A percentile compares a stretch with the other conserved stretches of the same genome.
Evolutionary conservation across 2,888 invertebrate species (phyloP).

Genomic region (Oscheius myriophilus): DNA sequence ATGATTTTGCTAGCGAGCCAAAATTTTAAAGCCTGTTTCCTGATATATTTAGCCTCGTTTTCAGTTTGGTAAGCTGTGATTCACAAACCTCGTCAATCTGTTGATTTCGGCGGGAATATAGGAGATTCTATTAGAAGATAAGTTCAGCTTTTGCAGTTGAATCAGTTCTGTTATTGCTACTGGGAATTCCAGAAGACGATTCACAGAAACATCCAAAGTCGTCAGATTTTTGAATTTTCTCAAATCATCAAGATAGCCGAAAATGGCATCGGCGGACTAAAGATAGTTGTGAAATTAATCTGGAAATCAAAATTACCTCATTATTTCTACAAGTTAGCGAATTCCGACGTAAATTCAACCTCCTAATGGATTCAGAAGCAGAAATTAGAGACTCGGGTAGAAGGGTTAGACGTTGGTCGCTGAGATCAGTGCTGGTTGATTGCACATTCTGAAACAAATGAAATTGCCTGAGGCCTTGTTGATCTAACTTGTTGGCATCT

Average conservation of each 20-base stretch:
- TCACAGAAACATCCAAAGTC: constrained; percentile 73
- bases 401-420: constrained; percentile 73
- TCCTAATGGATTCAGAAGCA: constrained; percentile 55
- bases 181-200: constrained; percentile 72
- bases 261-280: constrained; percentile 14
- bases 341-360: constrained; percentile 73
- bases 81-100: constrained; percentile 38
- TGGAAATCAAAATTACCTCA: neutral
- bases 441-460: constrained; percentile 19
- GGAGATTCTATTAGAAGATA: constrained; percentile 56
- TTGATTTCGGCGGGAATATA: constrained; percentile 70
- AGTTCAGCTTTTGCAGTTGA: constrained; percentile 46
- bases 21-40: too few species aligned
- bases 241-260: constrained; percentile 74
- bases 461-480: neutral
- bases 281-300: constrained; percentile 2
- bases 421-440: constrained; percentile 69
- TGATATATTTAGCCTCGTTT: too few species aligned
- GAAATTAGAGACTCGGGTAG: constrained; percentile 73
- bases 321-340: constrained; percentile 58
- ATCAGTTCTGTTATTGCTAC: constrained; percentile 69
- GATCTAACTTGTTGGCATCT: constrained; percentile 28
- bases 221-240: constrained; percentile 71
- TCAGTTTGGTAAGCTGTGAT: neutral
- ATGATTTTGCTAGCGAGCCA: too few species aligned